A percentile compares a stretch with the other conserved stretches of the same genome.
Conservation (phyloP, 2,888 invertebrate species). For the Harmothoe impar region DNA sequence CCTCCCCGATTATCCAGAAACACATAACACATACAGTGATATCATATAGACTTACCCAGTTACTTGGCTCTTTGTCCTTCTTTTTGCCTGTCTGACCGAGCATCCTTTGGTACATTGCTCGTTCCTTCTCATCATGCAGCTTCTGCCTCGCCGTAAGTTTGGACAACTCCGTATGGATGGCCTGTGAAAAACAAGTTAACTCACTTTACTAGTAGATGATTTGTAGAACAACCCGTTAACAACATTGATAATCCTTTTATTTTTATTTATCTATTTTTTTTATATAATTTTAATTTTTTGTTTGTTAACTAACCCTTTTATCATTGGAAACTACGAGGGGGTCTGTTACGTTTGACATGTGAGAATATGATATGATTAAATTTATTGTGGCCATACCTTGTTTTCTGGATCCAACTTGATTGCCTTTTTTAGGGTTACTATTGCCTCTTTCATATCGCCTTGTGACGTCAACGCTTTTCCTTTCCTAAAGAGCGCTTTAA, state of each 20-base stretch:
- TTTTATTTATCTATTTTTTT: too few species aligned
- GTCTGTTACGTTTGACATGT: too few species aligned
- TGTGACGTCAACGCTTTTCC: slow-evolving; percentile 89
- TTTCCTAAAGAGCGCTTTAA: slow-evolving; percentile 95
- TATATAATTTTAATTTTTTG: too few species aligned
- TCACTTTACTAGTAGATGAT: too few species aligned
- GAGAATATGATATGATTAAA: too few species aligned
- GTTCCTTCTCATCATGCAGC: slow-evolving; percentile 87
- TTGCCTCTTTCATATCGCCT: slow-evolving; percentile 89
- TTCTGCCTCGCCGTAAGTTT: slow-evolving; percentile 86
- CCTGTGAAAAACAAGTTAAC: slow-evolving; percentile 65
- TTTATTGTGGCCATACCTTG: too few species aligned
- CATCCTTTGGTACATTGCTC: slow-evolving; percentile 89
- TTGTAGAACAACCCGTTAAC: too few species aligned
- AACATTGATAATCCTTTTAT: too few species aligned
- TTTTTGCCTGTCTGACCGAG: slow-evolving; percentile 75
- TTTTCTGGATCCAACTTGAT: slow-evolving; percentile 87
- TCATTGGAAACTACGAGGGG: too few species aligned
- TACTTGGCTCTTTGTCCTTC: background rate
- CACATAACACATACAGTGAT: too few species aligned
- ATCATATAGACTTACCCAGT: slow-evolving; percentile 3
- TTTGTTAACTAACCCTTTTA: too few species aligned
- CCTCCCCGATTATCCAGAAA: too few species aligned
- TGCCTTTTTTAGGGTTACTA: slow-evolving; percentile 87
- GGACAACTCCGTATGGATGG: slow-evolving; percentile 86